Base-by-base conservation (phyloP, 2,113 vertebrate species). In the Hippocampus zosterae region DNA sequence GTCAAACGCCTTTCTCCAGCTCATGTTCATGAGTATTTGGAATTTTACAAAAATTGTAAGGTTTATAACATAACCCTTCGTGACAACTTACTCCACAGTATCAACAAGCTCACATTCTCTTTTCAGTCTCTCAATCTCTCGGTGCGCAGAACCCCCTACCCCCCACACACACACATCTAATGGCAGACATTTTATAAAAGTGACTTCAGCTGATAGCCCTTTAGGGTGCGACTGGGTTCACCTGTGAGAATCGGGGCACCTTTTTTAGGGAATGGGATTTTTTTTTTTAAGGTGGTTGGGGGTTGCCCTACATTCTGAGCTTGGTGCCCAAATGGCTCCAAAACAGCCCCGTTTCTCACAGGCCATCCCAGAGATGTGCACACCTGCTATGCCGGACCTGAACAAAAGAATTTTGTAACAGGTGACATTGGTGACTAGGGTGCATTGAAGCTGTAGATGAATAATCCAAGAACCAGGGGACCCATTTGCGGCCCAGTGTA, bases 261-360 rank as follows among this genome's bases (percentile, higher is more conserved):
- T 81, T 84, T 81, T 71, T 78, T n/a, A 46, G 27, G 65, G 78
- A 67, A 27, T 48, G 55, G 70, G 74, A 67, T 2, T 0, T 64
- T 68, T 27, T 62, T 62, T 85, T 74, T 80, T 70, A 59, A 55
- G 76, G 67, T 77, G 79, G 79, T 71, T 83, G 89, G 91, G 87
- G 70, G 74, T 90, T 91, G 83, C 87, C 88, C 87, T 92, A 93
- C 92, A 92, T 93, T 93, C 91, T 0, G 76, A 91, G 79, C 90
- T 91, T 90, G 90, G 90, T 57, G 90, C 89, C 85, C 87, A 81
- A 76, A 71, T 78, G 77, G 89, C 91, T 89, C 90, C 88, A 90
- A 90, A 91, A 87, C 80, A 92, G 91, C 91, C 90, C 89, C 88
- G 78, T 63, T 86, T 76, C 90, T 90, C 83, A 88, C 84, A 93